Base-by-base conservation (phyloP, 1,140 invertebrate genomes). In the Phymorhynchus buccinoides region DNA sequence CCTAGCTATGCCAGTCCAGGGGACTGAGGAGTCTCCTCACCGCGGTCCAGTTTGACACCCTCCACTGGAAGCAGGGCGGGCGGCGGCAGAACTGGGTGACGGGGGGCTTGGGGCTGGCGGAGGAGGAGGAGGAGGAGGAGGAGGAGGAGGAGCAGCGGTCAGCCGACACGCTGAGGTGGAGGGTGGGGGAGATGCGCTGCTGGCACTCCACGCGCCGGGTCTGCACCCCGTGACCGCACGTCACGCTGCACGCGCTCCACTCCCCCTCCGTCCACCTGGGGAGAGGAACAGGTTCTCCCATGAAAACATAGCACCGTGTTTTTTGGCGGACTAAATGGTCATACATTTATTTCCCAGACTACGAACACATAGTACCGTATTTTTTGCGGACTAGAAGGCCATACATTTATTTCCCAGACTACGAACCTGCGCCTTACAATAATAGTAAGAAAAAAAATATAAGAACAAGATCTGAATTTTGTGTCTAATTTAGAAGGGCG, bases 61-160 rank as follows among this genome's bases (percentile, higher is more conserved):
- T 96, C 96, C 96, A 97, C 87, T 95, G 95, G 35, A 94, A 94
- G 90, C 96, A 96, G 9, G 94, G 93, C 82, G 94, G 94, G 52
- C 94, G 94, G 71, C 94, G 95, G 79, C 96, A 96, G 3, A 94
- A 94, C 88, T 95, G 93, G 1, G 94, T 94, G 82, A 95, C 94
- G 0, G 96, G 96, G 87, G 95, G 95, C 27, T 93, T 90, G 30
- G 91, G 91, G 3, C 93, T 88, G n/a, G n/a, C n/a, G n/a, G n/a
- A n/a, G n/a, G n/a, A n/a, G n/a, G n/a, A n/a, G n/a, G n/a, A n/a
- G n/a, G n/a, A n/a, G n/a, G n/a, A n/a, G n/a, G n/a, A n/a, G n/a
- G n/a, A n/a, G 1, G 56, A 27, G 56, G 1, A 6, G 39, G 94
- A 93, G 89, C 95, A 96, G 16, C 78, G 30, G 56, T 83, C 83